Conservation (phyloP, 1,140 invertebrate species). For the Globodera rostochiensis region DNA sequence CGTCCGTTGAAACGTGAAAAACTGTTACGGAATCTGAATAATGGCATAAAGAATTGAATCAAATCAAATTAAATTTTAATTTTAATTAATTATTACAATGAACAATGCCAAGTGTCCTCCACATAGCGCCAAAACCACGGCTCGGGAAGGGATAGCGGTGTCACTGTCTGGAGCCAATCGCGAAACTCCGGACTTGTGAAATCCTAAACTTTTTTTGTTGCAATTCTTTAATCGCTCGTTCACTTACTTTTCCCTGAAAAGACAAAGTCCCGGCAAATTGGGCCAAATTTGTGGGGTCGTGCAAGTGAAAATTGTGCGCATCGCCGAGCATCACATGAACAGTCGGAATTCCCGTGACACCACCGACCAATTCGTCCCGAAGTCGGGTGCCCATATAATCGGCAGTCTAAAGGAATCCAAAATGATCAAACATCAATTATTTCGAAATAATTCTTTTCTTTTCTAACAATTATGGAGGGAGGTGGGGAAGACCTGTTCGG, state of each 20-base stretch:
- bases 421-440: not conserved
- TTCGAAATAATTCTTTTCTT: not conserved
- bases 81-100: constrained; percentile 29
- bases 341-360: constrained; percentile 7
- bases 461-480: not conserved
- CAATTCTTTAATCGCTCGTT: not conserved
- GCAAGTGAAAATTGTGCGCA: constrained; percentile 59
- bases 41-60: not conserved
- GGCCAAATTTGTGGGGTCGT: constrained; percentile 45
- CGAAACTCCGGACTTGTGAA: constrained; percentile 25
- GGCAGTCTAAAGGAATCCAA: constrained; percentile 37
- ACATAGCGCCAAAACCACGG: constrained; percentile 60
- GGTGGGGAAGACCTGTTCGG: constrained; percentile 17
- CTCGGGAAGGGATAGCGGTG: constrained; percentile 58
- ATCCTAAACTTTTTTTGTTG: constrained; percentile 22
- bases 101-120: constrained; percentile 57
- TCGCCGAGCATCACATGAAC: constrained; percentile 61
- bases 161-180: constrained; percentile 42
- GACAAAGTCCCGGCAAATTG: constrained; percentile 59
- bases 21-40: constrained; percentile 11
- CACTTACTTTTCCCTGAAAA: constrained; percentile 53
- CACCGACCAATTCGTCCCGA: constrained; percentile 21
- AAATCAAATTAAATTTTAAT: not conserved
- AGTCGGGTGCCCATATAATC: constrained; percentile 45
- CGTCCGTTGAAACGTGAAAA: constrained; percentile 49